Conservation (phyloP, 2,797 vertebrate species). For the Hippocampus kuda region DNA sequence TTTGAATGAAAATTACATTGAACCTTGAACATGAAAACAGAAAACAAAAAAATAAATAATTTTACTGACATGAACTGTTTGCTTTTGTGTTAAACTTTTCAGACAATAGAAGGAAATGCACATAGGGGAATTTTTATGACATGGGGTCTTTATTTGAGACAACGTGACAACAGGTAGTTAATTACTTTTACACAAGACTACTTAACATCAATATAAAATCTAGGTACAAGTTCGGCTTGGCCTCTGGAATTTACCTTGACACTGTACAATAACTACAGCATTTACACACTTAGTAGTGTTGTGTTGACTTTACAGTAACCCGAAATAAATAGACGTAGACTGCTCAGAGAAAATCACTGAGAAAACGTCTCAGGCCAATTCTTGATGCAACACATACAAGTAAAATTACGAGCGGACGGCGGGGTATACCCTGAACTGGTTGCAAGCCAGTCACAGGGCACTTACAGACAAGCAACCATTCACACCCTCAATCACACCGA, state of each 20-base stretch:
- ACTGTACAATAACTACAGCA: conserved; percentile 1
- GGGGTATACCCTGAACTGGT: too few species aligned
- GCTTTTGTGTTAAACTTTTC: background rate
- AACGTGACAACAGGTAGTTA: conserved; percentile 14
- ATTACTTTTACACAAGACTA: background rate
- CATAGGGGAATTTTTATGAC: background rate
- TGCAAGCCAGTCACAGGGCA: too few species aligned
- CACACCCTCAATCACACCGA: too few species aligned
- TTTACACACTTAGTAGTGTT: conserved; percentile 3
- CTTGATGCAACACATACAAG: background rate
- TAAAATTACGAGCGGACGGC: background rate
- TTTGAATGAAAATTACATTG: too few species aligned
- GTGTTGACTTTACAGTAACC: background rate
- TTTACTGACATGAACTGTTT: background rate
- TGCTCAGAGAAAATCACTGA: background rate
- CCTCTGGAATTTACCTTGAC: background rate
- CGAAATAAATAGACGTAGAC: background rate
- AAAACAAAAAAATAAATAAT: too few species aligned
- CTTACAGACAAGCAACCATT: too few species aligned
- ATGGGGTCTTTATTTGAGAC: conserved; percentile 22
- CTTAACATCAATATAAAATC: background rate
- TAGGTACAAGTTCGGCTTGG: background rate
- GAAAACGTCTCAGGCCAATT: background rate
- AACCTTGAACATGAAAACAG: too few species aligned
- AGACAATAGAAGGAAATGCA: background rate